A percentile compares a stretch with the other conserved stretches of the same genome.
Conservation (phyloP, 2,113 vertebrate genomes). For the Notothenia coriiceps region DNA sequence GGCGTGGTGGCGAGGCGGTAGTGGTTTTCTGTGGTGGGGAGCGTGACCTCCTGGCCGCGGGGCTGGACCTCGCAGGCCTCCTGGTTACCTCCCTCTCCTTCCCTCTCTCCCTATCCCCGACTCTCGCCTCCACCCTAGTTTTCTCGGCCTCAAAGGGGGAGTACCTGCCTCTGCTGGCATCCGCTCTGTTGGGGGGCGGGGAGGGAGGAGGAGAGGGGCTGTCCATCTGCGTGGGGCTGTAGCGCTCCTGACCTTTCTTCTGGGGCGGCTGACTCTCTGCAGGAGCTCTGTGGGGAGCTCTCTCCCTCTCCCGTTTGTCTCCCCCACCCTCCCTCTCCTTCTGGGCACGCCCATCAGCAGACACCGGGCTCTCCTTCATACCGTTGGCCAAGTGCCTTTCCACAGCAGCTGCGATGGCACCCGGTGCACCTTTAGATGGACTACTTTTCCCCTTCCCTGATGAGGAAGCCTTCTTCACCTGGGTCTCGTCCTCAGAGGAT, state of each 20-base stretch:
- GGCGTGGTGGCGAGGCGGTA: slow-evolving; percentile 38
- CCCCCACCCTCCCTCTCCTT: slow-evolving; percentile 20
- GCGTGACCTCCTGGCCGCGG: slow-evolving; percentile 43
- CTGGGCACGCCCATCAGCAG: slow-evolving; percentile 21
- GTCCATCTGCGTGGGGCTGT: slow-evolving; percentile 70
- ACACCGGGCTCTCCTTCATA: slow-evolving; percentile 27
- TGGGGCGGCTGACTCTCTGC: neutral
- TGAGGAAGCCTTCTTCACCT: slow-evolving; percentile 35
- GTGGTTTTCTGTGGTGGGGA: slow-evolving; percentile 53
- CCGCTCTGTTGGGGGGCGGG: slow-evolving; percentile 39
- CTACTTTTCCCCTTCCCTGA: slow-evolving; percentile 18
- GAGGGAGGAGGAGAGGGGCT: slow-evolving; percentile 67
- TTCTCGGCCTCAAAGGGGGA: slow-evolving; percentile 54
- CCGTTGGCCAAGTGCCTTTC: slow-evolving; percentile 66
- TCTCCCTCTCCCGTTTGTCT: slow-evolving; percentile 55
- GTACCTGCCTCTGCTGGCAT: slow-evolving; percentile 21
- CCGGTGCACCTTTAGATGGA: neutral
- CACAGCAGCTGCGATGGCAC: slow-evolving; percentile 53
- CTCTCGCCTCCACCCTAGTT: slow-evolving; percentile 44
- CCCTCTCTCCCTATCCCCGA: slow-evolving; percentile 51
- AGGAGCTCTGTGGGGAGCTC: slow-evolving; percentile 32
- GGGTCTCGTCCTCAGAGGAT: slow-evolving; percentile 75
- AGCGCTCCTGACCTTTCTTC: slow-evolving; percentile 68
- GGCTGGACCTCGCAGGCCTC: slow-evolving; percentile 23
- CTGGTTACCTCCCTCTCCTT: slow-evolving; percentile 30